Evolutionary conservation across 2,888 invertebrate genomes (phyloP).

Genomic region (Macrosiphum euphorbiae): DNA sequence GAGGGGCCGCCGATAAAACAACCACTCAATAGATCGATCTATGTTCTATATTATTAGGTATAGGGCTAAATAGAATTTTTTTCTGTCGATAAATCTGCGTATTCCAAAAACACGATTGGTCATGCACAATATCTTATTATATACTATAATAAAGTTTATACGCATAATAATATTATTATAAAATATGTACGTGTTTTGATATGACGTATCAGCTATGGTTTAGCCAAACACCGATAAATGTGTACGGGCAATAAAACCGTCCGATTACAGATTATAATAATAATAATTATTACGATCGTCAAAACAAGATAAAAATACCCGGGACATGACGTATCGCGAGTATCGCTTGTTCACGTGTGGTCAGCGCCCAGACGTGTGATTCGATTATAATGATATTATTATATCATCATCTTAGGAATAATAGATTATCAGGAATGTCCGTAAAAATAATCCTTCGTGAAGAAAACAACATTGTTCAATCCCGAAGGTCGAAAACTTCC

Average conservation of each 20-base stretch:
- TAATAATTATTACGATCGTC: constrained; percentile 12
- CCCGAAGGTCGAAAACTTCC: too few species aligned
- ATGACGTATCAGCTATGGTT: background rate
- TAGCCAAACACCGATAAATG: background rate
- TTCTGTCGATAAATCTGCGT: background rate
- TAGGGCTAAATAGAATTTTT: background rate
- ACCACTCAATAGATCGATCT: background rate
- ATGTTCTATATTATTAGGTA: background rate
- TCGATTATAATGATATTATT: too few species aligned
- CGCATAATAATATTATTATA: background rate
- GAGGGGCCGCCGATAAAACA: background rate
- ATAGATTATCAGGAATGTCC: too few species aligned
- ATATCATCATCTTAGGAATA: too few species aligned
- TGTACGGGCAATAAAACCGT: background rate
- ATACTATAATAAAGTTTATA: too few species aligned
- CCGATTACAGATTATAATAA: background rate
- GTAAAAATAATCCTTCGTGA: background rate
- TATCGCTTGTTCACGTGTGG: background rate
- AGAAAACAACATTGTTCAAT: too few species aligned
- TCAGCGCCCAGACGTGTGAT: background rate
- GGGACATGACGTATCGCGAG: background rate
- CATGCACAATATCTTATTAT: background rate
- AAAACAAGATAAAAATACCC: background rate
- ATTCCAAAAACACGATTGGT: background rate
- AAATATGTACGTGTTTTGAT: background rate